Conservation (phyloP, 2,797 vertebrate species). For the Neopelma chrysocephalum region DNA sequence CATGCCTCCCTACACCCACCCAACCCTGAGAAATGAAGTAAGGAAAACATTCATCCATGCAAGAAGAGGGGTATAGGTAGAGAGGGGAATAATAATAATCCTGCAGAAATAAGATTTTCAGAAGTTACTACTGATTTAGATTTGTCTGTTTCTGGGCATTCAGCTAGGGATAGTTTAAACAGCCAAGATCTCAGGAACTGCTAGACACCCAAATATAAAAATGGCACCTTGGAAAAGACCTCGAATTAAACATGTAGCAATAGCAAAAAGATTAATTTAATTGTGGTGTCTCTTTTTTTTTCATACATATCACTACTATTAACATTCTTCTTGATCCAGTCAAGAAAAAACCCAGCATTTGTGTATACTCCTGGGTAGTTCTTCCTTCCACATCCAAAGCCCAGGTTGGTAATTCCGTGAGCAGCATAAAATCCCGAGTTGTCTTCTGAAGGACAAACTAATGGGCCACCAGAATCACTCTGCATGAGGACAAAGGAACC, state of each 20-base stretch:
- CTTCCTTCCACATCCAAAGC: constrained; percentile 34
- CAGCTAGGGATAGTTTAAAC: background rate
- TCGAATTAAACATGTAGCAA: background rate
- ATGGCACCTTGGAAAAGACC: background rate
- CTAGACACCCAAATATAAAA: background rate
- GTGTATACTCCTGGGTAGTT: constrained; percentile 49
- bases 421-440: background rate
- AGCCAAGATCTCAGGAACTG: background rate
- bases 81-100: background rate
- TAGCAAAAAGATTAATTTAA: background rate
- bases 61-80: background rate
- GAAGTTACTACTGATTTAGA: background rate
- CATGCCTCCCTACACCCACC: background rate
- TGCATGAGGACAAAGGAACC: constrained; percentile 9
- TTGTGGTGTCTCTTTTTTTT: background rate
- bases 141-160: background rate
- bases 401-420: constrained; percentile 54
- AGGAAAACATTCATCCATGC: background rate
- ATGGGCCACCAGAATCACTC: constrained; percentile 56
- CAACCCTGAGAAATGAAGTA: background rate
- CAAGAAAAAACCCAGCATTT: background rate
- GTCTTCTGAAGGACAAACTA: constrained; percentile 52
- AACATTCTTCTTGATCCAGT: constrained; percentile 52
- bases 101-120: background rate
- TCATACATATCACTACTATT: constrained; percentile 10